Percentiles rank a stretch among this genome's conserved stretches.
phyloP scores from a whole-genome alignment of 2,888 invertebrate genomes.

The Agrotis puta region DNA sequence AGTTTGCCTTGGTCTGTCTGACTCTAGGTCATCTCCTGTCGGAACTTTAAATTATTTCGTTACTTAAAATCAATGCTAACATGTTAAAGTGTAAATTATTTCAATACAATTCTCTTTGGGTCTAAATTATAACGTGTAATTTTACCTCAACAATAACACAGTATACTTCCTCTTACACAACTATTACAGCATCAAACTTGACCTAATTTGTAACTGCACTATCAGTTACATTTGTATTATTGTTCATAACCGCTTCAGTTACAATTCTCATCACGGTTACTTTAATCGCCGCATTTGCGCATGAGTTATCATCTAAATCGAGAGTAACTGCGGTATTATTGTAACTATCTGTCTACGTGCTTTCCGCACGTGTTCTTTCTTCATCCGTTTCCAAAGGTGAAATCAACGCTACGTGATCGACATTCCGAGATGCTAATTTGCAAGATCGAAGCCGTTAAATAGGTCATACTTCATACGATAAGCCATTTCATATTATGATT shows the following conservation, averaged over 20 bases:
- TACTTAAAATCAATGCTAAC: too few species aligned
- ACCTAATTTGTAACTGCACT: constrained; percentile 29
- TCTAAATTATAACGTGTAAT: not conserved
- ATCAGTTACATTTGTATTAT: constrained; percentile 31
- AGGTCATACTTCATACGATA: constrained; percentile 52
- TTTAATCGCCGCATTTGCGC: constrained; percentile 43
- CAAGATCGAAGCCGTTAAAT: constrained; percentile 53
- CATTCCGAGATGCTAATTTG: constrained; percentile 54
- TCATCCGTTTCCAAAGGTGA: constrained; percentile 47
- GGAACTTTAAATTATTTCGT: not conserved
- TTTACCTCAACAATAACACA: constrained; percentile 20
- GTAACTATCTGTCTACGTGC: constrained; percentile 53
- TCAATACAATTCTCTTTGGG: too few species aligned
- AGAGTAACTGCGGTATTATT: constrained; percentile 43
- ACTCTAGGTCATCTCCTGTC: constrained; percentile 19
- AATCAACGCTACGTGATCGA: constrained; percentile 61
- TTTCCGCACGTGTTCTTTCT: constrained; percentile 47
- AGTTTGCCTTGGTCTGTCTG: constrained; percentile 14
- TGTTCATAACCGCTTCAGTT: constrained; percentile 21
- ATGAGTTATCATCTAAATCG: constrained; percentile 27
- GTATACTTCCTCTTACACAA: constrained; percentile 26
- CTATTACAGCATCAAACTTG: constrained; percentile 34
- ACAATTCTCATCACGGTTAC: constrained; percentile 14
- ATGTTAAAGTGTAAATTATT: too few species aligned
- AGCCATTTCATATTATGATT: constrained; percentile 46